Evolutionary conservation across 2,888 invertebrate species (phyloP).

Genomic region (Nemoura dubitans): DNA sequence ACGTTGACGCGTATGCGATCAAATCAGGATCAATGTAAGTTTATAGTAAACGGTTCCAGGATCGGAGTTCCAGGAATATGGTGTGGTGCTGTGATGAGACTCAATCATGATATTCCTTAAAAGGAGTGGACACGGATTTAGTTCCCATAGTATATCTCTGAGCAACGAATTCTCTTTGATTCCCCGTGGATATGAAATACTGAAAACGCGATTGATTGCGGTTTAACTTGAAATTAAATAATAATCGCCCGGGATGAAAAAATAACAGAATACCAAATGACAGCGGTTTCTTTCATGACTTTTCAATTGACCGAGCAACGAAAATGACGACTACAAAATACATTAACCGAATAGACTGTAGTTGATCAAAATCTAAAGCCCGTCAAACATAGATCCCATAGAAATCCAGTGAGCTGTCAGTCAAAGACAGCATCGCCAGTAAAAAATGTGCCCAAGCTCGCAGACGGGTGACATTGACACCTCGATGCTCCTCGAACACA

Average conservation of each 20-base stretch:
- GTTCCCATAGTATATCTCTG: not conserved
- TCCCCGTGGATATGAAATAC: not conserved
- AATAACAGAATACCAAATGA: not conserved
- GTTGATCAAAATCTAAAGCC: slow-evolving; percentile 12
- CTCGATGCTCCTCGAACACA: not conserved
- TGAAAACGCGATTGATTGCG: not conserved
- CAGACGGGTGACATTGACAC: not conserved
- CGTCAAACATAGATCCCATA: not conserved
- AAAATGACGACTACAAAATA: not conserved
- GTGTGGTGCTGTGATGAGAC: not conserved
- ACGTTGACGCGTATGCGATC: not conserved
- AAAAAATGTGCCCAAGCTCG: too few species aligned
- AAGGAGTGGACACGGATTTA: not conserved
- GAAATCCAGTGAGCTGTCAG: slow-evolving; percentile 1
- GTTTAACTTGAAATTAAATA: not conserved
- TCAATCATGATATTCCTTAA: not conserved
- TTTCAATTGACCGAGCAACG: not conserved
- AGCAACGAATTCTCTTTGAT: not conserved
- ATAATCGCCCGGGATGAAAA: not conserved
- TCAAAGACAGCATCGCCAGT: not conserved
- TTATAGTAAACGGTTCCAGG: not conserved
- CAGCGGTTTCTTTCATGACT: not conserved
- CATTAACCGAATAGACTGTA: not conserved
- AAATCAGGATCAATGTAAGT: not conserved
- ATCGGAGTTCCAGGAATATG: not conserved